phyloP scores from a whole-genome alignment of 2,888 invertebrate species.

The Volucella inflata region DNA sequence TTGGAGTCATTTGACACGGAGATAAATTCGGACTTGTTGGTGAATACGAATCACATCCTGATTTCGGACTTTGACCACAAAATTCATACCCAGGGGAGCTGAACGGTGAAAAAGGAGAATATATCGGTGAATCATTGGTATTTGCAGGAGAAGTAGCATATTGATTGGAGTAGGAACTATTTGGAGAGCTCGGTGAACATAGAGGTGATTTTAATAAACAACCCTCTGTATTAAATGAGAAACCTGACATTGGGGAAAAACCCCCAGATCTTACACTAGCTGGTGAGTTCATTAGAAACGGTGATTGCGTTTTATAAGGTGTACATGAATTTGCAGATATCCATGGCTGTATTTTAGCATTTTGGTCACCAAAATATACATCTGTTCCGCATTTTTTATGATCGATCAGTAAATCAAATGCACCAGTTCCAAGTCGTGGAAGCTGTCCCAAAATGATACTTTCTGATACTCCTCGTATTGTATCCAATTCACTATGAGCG shows the following conservation, averaged over 20 bases:
- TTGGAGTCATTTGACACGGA: constrained; percentile 90
- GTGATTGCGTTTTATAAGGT: constrained; percentile 21
- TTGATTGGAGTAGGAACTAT: constrained; percentile 42
- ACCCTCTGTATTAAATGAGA: constrained; percentile 28
- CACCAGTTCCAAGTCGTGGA: constrained; percentile 95
- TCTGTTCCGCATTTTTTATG: constrained; percentile 98
- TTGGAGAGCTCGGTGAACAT: constrained; percentile 74
- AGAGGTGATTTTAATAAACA: constrained; percentile 60
- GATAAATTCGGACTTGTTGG: constrained; percentile 87
- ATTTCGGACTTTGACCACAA: constrained; percentile 87
- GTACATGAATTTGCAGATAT: constrained; percentile 69
- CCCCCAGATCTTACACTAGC: constrained; percentile 66
- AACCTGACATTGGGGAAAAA: constrained; percentile 85
- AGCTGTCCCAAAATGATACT: constrained; percentile 98
- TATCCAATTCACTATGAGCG: constrained; percentile 96
- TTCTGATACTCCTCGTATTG: constrained; percentile 97
- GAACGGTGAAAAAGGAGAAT: constrained; percentile 88
- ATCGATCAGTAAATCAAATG: constrained; percentile 96
- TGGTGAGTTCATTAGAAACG: constrained; percentile 39
- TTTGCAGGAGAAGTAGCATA: no score
- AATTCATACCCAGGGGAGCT: constrained; percentile 86
- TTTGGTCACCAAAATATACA: constrained; percentile 95
- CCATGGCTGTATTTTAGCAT: constrained; percentile 55
- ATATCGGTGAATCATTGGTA: constrained; percentile 81
- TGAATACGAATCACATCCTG: constrained; percentile 86